Conservation (phyloP, 2,888 invertebrate genomes). For the Micoletzkya japonica region DNA sequence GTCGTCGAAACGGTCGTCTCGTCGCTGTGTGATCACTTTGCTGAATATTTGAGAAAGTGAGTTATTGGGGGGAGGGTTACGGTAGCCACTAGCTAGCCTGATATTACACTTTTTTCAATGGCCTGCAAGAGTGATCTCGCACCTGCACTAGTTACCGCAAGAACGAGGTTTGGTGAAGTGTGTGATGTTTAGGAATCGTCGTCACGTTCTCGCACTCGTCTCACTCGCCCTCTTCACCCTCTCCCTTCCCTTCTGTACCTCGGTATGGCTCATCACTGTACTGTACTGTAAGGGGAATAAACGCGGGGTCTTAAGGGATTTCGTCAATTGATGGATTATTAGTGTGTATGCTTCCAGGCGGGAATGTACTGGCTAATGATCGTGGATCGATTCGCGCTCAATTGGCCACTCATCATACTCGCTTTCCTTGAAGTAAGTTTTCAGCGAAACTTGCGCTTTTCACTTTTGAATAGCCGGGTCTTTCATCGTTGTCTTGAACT, state of each 20-base stretch:
- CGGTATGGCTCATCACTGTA: conserved; percentile 38
- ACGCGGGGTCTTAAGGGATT: background rate
- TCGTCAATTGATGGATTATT: background rate
- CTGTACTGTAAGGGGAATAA: background rate
- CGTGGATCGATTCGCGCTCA: conserved; percentile 69
- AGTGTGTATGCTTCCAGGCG: conserved; percentile 41
- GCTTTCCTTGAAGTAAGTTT: conserved; percentile 70
- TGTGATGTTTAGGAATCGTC: conserved; percentile 37
- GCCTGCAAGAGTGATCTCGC: background rate
- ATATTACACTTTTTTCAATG: background rate
- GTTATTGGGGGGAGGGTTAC: conserved; percentile 11
- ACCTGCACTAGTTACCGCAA: background rate
- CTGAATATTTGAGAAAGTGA: conserved; percentile 63
- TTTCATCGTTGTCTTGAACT: too few species aligned
- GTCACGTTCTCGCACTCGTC: conserved; percentile 55
- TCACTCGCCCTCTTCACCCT: conserved; percentile 54
- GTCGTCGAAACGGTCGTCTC: conserved; percentile 70
- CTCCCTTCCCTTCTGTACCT: conserved; percentile 59
- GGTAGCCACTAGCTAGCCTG: background rate
- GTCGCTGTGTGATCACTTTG: conserved; percentile 69
- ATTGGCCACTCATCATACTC: conserved; percentile 69
- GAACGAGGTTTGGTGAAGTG: background rate
- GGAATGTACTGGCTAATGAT: conserved; percentile 69
- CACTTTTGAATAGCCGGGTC: too few species aligned
- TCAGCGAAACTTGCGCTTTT: too few species aligned